phyloP scores from a whole-genome alignment of 1,140 invertebrate genomes.

The Stegodyphus dumicola region DNA sequence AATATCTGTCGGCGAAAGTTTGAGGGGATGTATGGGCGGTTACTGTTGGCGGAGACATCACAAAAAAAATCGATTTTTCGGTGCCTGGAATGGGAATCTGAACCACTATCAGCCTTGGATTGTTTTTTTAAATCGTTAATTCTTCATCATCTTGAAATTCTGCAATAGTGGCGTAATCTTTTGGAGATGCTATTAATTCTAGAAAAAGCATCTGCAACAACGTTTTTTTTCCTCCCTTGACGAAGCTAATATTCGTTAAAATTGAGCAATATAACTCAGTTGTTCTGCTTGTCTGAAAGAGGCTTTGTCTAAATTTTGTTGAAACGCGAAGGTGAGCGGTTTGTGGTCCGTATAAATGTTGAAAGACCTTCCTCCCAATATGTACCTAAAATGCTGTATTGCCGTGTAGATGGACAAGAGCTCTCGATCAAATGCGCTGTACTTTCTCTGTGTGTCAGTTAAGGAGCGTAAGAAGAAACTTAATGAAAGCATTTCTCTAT shows the following conservation, averaged over 20 bases:
- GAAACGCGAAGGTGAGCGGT: slow-evolving; percentile 63
- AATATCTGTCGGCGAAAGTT: slow-evolving; percentile 8
- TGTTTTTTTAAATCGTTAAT: slow-evolving; percentile 4
- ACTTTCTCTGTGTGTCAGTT: slow-evolving; percentile 12
- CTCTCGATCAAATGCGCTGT: slow-evolving; percentile 55
- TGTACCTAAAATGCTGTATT: slow-evolving; percentile 64
- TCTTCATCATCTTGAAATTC: slow-evolving; percentile 20
- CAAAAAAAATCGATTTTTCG: not conserved
- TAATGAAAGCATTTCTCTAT: slow-evolving; percentile 51
- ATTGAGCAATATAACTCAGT: slow-evolving; percentile 60
- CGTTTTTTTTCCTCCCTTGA: slow-evolving; percentile 67
- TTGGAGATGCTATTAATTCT: slow-evolving; percentile 16
- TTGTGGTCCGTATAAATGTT: slow-evolving; percentile 62
- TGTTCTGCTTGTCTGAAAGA: slow-evolving; percentile 24
- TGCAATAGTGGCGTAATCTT: slow-evolving; percentile 25
- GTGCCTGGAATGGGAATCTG: not conserved
- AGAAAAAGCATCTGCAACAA: slow-evolving; percentile 53
- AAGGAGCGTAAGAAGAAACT: slow-evolving; percentile 17
- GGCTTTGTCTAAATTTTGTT: slow-evolving; percentile 27
- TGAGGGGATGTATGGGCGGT: not conserved
- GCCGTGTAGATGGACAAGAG: slow-evolving; percentile 64
- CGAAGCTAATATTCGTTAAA: slow-evolving; percentile 66
- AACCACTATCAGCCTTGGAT: not conserved
- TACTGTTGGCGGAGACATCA: not conserved
- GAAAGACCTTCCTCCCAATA: slow-evolving; percentile 65